A percentile compares a stretch with the other conserved stretches of the same genome.
Conservation (phyloP, 2,888 invertebrate genomes). For the Caenorhabditis sp. region DNA sequence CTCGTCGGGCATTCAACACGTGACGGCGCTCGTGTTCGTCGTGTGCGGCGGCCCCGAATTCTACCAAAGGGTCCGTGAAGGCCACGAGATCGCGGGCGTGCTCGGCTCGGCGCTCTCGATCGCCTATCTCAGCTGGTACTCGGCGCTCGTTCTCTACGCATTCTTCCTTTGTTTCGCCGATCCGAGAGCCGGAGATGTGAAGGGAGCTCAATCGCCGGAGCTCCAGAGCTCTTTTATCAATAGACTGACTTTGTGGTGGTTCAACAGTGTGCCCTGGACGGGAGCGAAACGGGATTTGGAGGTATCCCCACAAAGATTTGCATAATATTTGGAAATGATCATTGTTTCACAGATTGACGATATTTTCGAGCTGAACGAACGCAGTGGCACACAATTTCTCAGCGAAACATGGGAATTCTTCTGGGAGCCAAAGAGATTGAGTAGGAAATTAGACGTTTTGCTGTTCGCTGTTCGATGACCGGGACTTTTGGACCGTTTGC, state of each 20-base stretch:
- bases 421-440: constrained; percentile 63
- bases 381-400: constrained; percentile 63
- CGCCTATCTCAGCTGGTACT: constrained; percentile 68
- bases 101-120: constrained; percentile 41
- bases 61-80: constrained; percentile 68
- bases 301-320: constrained; percentile 22
- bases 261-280: constrained; percentile 67
- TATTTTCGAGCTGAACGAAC: constrained; percentile 72
- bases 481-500: too few relatives aligned
- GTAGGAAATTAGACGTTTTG: too few relatives aligned
- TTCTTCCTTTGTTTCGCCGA: constrained; percentile 73
- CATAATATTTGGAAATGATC: background rate
- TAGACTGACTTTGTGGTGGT: constrained; percentile 75
- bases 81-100: constrained; percentile 6
- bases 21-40: constrained; percentile 89
- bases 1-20: constrained; percentile 90
- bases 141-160: constrained; percentile 59
- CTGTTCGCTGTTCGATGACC: too few relatives aligned
- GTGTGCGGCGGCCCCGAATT: constrained; percentile 83
- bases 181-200: constrained; percentile 42
- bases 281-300: constrained; percentile 71
- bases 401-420: constrained; percentile 68
- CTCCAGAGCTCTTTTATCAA: constrained; percentile 69
- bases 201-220: constrained; percentile 64
- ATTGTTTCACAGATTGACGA: constrained; percentile 59